These are phyloP conservation scores for Nasua narica DNA, from an alignment of 2,797 vertebrate genomes.

Conservation along the genomic window DNA sequence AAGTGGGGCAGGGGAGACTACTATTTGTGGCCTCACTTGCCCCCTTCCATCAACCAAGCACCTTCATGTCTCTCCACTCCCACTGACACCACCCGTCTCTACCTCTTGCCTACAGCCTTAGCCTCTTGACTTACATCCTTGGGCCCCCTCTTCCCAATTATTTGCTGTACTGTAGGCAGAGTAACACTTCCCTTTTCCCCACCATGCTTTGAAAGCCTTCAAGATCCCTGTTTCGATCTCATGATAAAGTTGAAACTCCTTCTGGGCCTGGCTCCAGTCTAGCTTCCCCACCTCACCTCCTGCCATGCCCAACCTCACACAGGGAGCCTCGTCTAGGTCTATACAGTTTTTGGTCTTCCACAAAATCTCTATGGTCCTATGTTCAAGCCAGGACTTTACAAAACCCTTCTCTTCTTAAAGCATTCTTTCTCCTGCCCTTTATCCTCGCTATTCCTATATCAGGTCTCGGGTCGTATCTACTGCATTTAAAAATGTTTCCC, in stretches of 20 bases:
- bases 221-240: not conserved
- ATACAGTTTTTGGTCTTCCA: not conserved
- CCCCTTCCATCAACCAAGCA: not conserved
- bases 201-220: not conserved
- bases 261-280: not conserved
- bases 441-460: not conserved
- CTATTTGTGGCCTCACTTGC: not conserved
- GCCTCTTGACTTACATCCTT: not conserved
- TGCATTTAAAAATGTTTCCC: not conserved
- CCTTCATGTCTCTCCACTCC: not conserved
- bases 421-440: not conserved
- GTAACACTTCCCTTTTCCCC: not conserved
- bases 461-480: not conserved
- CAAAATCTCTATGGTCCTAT: not conserved
- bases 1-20: no score
- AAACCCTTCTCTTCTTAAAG: not conserved
- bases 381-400: not conserved
- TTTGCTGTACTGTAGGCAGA: not conserved
- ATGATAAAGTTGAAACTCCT: not conserved
- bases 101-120: not conserved
- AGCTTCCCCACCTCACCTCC: not conserved
- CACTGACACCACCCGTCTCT: not conserved
- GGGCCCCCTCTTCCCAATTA: not conserved
- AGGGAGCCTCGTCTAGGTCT: not conserved
- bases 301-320: not conserved